These are phyloP conservation scores for Petrocephalus sullivani DNA, from an alignment of 2,797 vertebrate genomes.

Conservation along the genomic window DNA sequence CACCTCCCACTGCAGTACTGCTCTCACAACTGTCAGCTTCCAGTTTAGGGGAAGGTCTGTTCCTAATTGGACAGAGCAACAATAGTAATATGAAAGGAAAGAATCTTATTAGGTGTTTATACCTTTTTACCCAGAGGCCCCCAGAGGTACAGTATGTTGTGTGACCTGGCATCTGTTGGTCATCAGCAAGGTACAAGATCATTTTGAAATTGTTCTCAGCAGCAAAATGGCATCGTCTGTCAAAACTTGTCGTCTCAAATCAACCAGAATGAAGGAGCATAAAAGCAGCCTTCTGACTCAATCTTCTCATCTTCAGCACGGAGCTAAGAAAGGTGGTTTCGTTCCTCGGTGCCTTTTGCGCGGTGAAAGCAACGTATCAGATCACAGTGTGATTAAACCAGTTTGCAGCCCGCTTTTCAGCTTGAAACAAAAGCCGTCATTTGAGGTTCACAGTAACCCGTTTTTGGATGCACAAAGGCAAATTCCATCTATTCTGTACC, in stretches of 20 bases:
- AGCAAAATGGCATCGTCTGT: not conserved
- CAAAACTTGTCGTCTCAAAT: not conserved
- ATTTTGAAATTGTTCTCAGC: not conserved
- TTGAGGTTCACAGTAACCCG: not conserved
- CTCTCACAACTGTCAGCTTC: not conserved
- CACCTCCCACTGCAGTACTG: slow-evolving; percentile 2
- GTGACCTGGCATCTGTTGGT: not conserved
- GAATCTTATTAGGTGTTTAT: not conserved
- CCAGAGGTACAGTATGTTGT: not conserved
- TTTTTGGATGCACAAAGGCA: not conserved
- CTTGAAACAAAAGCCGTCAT: not conserved
- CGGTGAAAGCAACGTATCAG: not conserved
- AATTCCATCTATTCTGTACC: not conserved
- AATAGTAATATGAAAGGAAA: not conserved
- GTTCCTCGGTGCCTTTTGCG: not conserved
- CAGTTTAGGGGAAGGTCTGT: not conserved
- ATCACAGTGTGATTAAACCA: not conserved
- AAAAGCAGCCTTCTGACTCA: slow-evolving; percentile 7
- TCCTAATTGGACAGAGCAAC: not conserved
- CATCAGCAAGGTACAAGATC: not conserved
- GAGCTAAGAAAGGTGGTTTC: not conserved
- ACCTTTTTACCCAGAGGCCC: not conserved
- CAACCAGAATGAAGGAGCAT: not conserved
- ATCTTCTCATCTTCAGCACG: not conserved
- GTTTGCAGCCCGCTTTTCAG: not conserved